Evolutionary conservation across 2,888 invertebrate genomes (phyloP).

Genomic region (Acronicta alni): DNA sequence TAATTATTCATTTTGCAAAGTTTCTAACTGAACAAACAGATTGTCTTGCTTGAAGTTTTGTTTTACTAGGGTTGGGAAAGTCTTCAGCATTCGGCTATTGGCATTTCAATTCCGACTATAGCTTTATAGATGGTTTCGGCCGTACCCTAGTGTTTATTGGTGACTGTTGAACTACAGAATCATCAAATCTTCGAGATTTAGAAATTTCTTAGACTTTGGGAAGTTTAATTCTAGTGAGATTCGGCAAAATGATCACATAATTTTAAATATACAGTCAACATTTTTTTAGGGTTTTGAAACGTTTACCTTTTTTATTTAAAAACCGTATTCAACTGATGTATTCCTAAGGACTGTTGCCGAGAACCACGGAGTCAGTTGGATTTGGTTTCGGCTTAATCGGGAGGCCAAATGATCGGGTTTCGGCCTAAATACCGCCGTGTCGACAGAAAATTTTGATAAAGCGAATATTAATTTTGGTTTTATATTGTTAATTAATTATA

Average conservation of each 20-base stretch:
- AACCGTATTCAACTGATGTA: too few relatives aligned
- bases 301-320: too few relatives aligned
- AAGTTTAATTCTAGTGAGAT: too few relatives aligned
- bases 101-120: constrained; percentile 2
- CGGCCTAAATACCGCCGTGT: neutral
- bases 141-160: too few relatives aligned
- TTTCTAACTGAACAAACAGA: constrained; percentile 44
- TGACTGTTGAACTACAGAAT: too few relatives aligned
- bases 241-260: too few relatives aligned
- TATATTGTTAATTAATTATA: constrained; percentile 40
- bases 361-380: neutral
- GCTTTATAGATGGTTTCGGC: neutral
- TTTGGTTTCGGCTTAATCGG: constrained; percentile 6
- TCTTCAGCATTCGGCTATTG: constrained; percentile 20
- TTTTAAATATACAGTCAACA: too few relatives aligned
- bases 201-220: too few relatives aligned
- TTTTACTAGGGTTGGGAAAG: constrained; percentile 17
- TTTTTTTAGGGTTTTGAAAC: too few relatives aligned
- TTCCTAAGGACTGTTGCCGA: neutral
- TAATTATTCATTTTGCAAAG: constrained; percentile 50
- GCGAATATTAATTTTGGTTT: constrained; percentile 43
- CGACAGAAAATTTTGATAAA: constrained; percentile 18
- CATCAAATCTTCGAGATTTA: too few relatives aligned
- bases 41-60: constrained; percentile 39
- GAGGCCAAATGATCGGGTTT: neutral